These are phyloP conservation scores for Oryzias melastigma DNA, from an alignment of 2,113 vertebrate species.

Conservation along the genomic window DNA sequence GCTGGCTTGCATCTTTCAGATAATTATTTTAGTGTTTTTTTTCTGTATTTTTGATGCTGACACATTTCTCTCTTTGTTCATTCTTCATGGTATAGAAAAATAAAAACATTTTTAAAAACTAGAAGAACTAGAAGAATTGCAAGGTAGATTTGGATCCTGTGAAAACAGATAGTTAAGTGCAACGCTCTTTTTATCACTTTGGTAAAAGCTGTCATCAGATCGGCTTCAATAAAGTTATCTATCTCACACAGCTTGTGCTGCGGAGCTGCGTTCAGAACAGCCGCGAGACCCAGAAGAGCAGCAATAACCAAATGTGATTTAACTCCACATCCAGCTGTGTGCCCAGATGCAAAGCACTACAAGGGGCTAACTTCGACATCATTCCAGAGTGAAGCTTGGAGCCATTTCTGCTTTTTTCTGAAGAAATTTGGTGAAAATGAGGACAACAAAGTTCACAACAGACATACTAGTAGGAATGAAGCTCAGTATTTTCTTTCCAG, in stretches of 20 bases:
- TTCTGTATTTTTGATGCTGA: too few relatives aligned
- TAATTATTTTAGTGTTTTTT: too few relatives aligned
- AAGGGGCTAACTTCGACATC: slow-evolving; percentile 34
- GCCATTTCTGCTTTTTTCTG: neutral
- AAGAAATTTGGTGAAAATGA: slow-evolving; percentile 4
- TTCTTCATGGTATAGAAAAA: too few relatives aligned
- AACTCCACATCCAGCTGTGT: slow-evolving; percentile 49
- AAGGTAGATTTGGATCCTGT: neutral
- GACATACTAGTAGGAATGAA: neutral
- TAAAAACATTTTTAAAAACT: neutral
- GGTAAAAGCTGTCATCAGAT: neutral
- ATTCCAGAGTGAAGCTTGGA: slow-evolving; percentile 12
- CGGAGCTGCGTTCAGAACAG: slow-evolving; percentile 1
- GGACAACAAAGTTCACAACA: neutral
- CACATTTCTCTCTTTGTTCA: too few relatives aligned
- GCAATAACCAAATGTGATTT: slow-evolving; percentile 47
- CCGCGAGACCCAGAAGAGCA: slow-evolving; percentile 28
- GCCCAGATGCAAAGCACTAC: slow-evolving; percentile 23
- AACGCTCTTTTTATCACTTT: neutral
- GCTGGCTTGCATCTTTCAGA: too few relatives aligned
- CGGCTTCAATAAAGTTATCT: neutral
- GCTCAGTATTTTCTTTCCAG: neutral
- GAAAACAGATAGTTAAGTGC: neutral
- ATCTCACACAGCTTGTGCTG: slow-evolving; percentile 5
- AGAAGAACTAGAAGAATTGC: neutral